Base-by-base conservation (phyloP, 2,113 vertebrate genomes). In the Hyaena hyaena region DNA sequence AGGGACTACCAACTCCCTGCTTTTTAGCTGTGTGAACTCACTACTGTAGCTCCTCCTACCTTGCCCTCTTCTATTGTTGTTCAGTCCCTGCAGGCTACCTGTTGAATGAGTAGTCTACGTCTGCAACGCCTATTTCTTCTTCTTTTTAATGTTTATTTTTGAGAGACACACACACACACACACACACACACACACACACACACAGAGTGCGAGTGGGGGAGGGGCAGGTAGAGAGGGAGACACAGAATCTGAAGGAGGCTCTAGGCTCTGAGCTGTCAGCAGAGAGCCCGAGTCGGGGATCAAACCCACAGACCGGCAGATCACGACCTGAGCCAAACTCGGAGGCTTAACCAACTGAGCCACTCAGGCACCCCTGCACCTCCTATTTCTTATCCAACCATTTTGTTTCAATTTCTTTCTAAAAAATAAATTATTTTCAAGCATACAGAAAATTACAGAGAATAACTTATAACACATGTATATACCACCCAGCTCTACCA, bases 371-470 rank as follows among this genome's bases (percentile, higher is more conserved):
- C 21, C 58, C 58, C 48, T 33, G 33, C 50, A 86, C 24, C 58
- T 23, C 33, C 50, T 31, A 74, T 31, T 65, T 88, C 45, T 77
- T 50, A 48, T 10, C 80, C 31, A 77, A 48, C 31, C 23, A 35
- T 48, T 90, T 83, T 86, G 31, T 68, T 88, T 88, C 39, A 58
- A 53, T 74, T 79, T 63, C 23, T 87, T 85, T 82, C 55, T 23
- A 68, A 90, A 58, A 73, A 90, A 50, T 48, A 45, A 79, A 82
- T 14, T 39, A 84, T 58, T 84, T 90, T 83, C n/a, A 95, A 86
- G 28, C 26, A 55, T 48, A 77, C 4, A 90, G 61, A 68, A 76
- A 95, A 45, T 74, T 48, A 93, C 4, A 92, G 50, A 94, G 68
- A 77, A 82, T 74, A 24, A 89, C 65, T 76, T 96, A 79, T 23